phyloP scores from a whole-genome alignment of 2,113 vertebrate genomes.

The Ranitomeya variabilis region DNA sequence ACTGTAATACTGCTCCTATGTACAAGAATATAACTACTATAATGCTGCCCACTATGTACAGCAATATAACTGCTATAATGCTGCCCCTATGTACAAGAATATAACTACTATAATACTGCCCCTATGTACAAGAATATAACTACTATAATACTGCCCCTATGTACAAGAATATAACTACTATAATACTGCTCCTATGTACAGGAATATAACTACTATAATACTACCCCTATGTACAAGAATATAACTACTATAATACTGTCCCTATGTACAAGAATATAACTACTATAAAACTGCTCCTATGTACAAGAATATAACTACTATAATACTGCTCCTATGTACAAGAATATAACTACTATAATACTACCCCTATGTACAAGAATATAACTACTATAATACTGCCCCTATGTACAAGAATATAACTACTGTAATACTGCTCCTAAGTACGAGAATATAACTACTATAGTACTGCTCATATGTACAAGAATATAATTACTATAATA shows the following conservation, averaged over 20 bases:
- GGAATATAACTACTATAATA: background rate
- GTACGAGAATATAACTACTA: background rate
- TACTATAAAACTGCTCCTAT: background rate
- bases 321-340: background rate
- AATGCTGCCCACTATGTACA: too few species aligned
- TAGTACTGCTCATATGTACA: background rate
- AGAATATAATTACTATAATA: background rate
- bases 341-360: conserved; percentile 7
- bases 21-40: too few species aligned
- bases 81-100: too few species aligned
- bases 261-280: background rate
- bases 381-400: background rate
- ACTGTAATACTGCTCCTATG: too few species aligned
- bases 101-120: too few species aligned
- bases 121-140: too few species aligned
- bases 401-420: background rate
- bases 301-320: background rate
- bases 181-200: too few species aligned
- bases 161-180: too few species aligned
- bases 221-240: background rate
- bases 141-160: too few species aligned
- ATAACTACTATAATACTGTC: background rate
- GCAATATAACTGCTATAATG: too few species aligned
- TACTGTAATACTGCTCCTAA: background rate
- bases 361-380: background rate